Percentiles rank a stretch among this genome's conserved stretches.
Evolutionary conservation across 2,888 invertebrate species (phyloP).

Genomic region (Ochropacha duplaris): DNA sequence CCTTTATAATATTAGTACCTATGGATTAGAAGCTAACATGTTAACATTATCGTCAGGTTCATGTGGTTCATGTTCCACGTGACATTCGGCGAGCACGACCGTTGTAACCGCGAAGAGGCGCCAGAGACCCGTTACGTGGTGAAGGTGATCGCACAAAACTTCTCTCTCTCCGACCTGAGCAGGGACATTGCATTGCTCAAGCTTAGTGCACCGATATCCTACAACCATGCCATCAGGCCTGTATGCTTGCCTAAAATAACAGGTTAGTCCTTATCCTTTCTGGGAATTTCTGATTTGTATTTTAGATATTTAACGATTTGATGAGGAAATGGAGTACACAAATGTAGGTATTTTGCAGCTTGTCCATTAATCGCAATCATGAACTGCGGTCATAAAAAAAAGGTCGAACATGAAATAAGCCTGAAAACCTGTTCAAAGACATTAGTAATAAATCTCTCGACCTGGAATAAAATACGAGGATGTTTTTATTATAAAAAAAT

Average conservation of each 20-base stretch:
- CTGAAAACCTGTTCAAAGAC: neutral
- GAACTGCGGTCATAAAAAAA: neutral
- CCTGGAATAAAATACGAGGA: neutral
- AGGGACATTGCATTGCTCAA: constrained; percentile 92
- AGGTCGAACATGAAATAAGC: neutral
- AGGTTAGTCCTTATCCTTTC: too few relatives aligned
- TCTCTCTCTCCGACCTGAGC: constrained; percentile 91
- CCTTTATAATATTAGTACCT: too few relatives aligned
- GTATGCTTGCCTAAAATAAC: constrained; percentile 87
- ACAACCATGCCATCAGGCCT: constrained; percentile 89
- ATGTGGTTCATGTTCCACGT: constrained; percentile 96
- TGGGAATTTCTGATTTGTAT: too few relatives aligned
- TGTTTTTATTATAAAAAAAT: neutral
- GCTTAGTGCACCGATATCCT: constrained; percentile 89
- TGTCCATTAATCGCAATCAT: neutral
- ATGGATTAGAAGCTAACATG: neutral
- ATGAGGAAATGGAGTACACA: neutral
- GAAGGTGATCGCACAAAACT: constrained; percentile 88
- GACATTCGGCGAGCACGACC: constrained; percentile 93
- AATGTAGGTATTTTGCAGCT: neutral
- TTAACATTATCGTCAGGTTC: constrained; percentile 80
- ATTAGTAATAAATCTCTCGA: neutral
- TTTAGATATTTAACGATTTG: neutral
- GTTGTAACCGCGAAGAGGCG: constrained; percentile 85
- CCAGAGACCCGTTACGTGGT: constrained; percentile 89